phyloP scores from a whole-genome alignment of 1,140 invertebrate genomes.

The Palaemon carinicauda region DNA sequence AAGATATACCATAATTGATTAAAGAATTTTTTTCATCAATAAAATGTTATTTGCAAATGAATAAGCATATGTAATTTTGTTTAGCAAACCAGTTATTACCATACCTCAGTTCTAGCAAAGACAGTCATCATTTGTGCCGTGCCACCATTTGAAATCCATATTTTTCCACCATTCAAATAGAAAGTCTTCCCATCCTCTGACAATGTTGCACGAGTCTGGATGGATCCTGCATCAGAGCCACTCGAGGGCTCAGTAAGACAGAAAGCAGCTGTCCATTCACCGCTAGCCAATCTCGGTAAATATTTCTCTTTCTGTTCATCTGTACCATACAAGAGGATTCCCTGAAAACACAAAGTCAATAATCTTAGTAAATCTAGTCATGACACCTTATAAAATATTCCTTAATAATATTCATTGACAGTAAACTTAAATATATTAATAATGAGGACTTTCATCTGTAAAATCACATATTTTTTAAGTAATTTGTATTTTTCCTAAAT shows the following conservation, averaged over 20 bases:
- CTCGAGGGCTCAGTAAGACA: constrained; percentile 94
- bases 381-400: too few relatives aligned
- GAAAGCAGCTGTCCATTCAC: constrained; percentile 89
- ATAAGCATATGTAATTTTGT: background rate
- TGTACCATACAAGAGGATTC: constrained; percentile 46
- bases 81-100: constrained; percentile 72
- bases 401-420: too few relatives aligned
- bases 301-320: constrained; percentile 88
- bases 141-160: constrained; percentile 99
- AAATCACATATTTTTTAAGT: too few relatives aligned
- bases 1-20: too few relatives aligned
- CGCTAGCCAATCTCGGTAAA: constrained; percentile 84
- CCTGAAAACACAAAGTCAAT: constrained; percentile 10
- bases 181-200: constrained; percentile 90
- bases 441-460: too few relatives aligned
- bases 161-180: constrained; percentile 96
- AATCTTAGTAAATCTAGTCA: too few relatives aligned
- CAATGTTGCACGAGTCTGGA: constrained; percentile 81
- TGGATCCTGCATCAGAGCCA: constrained; percentile 91
- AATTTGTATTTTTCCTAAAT: too few relatives aligned
- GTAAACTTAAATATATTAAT: too few relatives aligned
- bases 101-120: constrained; percentile 89
- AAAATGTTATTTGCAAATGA: background rate
- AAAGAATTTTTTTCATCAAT: too few relatives aligned
- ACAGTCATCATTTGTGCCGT: constrained; percentile 98